Conservation (phyloP, 2,113 vertebrate genomes). For the Hemichromis elongatus region DNA sequence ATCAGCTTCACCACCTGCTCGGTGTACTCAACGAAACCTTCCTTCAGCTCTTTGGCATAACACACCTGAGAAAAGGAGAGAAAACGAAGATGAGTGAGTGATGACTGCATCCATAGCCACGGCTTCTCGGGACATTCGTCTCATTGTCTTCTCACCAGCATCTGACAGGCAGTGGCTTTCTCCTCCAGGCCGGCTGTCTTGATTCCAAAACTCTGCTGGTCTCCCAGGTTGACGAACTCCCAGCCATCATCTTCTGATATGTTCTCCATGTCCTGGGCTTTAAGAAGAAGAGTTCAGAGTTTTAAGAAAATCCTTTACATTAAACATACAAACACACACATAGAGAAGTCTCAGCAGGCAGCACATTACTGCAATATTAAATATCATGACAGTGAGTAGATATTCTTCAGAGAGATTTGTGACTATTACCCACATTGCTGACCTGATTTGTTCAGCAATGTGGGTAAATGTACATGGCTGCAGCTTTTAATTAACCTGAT, state of each 20-base stretch:
- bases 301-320: background rate
- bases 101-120: background rate
- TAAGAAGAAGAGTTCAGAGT: background rate
- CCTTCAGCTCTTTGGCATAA: slow-evolving; percentile 97
- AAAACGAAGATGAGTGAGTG: accelerated
- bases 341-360: accelerated
- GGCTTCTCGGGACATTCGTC: background rate
- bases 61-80: slow-evolving; percentile 80
- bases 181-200: slow-evolving; percentile 98
- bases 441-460: accelerated
- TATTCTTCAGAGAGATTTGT: background rate
- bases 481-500: no score
- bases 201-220: slow-evolving; percentile 98
- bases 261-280: slow-evolving; percentile 98
- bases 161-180: slow-evolving; percentile 98
- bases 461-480: background rate
- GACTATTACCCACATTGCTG: background rate
- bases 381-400: background rate
- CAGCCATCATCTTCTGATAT: slow-evolving; percentile 98
- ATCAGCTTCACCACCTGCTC: slow-evolving; percentile 99
- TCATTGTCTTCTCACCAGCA: slow-evolving; percentile 81
- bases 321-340: background rate
- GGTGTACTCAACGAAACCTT: slow-evolving; percentile 96
- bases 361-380: background rate
- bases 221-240: slow-evolving; percentile 98